Evolutionary conservation across 2,113 vertebrate genomes (phyloP).

Genomic region (Python bivittatus): DNA sequence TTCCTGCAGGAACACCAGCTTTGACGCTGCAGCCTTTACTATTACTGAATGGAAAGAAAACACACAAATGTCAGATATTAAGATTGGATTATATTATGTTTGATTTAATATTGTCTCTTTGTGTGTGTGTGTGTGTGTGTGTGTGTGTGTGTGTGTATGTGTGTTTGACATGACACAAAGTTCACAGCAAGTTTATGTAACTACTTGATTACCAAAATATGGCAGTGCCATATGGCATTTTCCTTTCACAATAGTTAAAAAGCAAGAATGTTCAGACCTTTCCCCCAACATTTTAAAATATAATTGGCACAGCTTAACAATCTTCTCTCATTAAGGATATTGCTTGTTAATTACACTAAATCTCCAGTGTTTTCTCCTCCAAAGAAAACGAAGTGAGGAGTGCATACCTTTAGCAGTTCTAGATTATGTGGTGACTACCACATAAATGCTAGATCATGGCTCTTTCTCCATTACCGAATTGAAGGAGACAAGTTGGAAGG

Average conservation of each 20-base stretch:
- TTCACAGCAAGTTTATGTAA: background rate
- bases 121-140: too few species aligned
- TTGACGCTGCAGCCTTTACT: conserved; percentile 61
- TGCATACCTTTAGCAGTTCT: background rate
- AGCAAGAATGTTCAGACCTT: background rate
- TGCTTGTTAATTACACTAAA: background rate
- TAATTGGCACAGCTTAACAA: background rate
- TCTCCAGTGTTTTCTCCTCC: background rate
- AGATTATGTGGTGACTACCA: background rate
- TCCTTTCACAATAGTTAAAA: background rate
- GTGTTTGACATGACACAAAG: background rate
- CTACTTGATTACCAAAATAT: background rate
- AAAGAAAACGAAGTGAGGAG: background rate
- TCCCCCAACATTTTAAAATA: background rate
- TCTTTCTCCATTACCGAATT: background rate
- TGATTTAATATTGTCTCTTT: conserved; percentile 42
- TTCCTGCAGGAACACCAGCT: conserved; percentile 62
- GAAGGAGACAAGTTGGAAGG: too few species aligned
- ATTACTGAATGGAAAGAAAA: conserved; percentile 64
- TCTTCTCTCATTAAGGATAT: background rate
- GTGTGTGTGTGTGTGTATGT: too few species aligned
- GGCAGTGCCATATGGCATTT: background rate
- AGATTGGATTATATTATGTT: background rate
- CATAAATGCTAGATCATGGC: background rate
- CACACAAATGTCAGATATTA: conserved; percentile 46